Conservation (phyloP, 2,888 invertebrate species). For the Rhingia rostrata region DNA sequence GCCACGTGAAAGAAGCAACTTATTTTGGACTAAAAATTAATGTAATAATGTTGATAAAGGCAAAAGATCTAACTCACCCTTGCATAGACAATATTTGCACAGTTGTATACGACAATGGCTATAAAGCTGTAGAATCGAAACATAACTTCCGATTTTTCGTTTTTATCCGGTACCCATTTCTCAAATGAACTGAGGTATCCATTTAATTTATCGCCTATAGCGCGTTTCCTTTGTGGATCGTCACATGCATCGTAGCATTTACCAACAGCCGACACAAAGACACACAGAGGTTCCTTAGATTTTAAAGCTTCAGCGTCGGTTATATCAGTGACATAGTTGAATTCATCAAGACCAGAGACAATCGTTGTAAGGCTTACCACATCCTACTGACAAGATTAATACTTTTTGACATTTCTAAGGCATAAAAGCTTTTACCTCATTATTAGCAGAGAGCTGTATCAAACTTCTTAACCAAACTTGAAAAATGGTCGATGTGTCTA, state of each 20-base stretch:
- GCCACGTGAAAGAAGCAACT: slow-evolving; percentile 84
- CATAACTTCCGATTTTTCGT: slow-evolving; percentile 78
- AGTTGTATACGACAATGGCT: slow-evolving; percentile 82
- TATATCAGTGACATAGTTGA: slow-evolving; percentile 77
- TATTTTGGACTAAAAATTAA: slow-evolving; percentile 75
- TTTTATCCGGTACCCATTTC: slow-evolving; percentile 79
- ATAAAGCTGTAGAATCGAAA: slow-evolving; percentile 81
- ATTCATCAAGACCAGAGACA: slow-evolving; percentile 78
- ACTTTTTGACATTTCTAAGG: neutral
- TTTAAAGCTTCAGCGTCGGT: slow-evolving; percentile 76
- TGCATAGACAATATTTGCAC: slow-evolving; percentile 80
- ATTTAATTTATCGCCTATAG: slow-evolving; percentile 80
- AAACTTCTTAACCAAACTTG: slow-evolving; percentile 82
- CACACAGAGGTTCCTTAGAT: slow-evolving; percentile 81
- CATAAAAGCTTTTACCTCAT: slow-evolving; percentile 75
- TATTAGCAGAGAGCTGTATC: slow-evolving; percentile 79
- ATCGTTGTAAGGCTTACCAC: slow-evolving; percentile 78
- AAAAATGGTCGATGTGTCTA: slow-evolving; percentile 77
- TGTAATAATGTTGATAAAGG: neutral
- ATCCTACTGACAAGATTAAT: slow-evolving; percentile 55
- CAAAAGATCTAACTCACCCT: slow-evolving; percentile 76
- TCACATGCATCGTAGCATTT: slow-evolving; percentile 73
- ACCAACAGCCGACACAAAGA: slow-evolving; percentile 81
- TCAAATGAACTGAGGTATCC: slow-evolving; percentile 80
- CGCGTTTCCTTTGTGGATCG: slow-evolving; percentile 77